Percentiles rank a stretch among this genome's conserved stretches.
Conservation (phyloP, 2,888 invertebrate genomes). For the Philhelius pedissequus region DNA sequence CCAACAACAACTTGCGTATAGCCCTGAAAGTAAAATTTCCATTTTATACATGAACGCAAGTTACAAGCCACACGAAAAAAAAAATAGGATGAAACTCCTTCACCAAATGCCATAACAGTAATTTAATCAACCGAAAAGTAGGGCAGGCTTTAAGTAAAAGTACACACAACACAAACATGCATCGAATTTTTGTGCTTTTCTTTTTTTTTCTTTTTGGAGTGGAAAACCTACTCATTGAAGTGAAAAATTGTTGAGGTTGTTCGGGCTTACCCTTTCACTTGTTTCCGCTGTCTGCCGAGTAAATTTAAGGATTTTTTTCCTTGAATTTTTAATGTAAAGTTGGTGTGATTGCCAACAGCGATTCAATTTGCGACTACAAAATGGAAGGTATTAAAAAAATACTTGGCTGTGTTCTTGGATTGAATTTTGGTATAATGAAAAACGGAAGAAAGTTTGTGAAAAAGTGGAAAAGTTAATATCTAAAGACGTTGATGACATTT, state of each 20-base stretch:
- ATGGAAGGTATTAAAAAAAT: background rate
- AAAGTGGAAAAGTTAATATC: background rate
- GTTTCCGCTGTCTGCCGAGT: background rate
- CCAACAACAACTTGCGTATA: too few species aligned
- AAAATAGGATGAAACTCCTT: conserved; percentile 13
- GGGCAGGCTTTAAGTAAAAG: conserved; percentile 1
- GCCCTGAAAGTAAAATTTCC: conserved; percentile 22
- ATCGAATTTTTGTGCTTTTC: background rate
- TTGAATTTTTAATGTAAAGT: background rate
- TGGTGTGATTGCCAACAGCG: background rate
- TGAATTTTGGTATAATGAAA: background rate
- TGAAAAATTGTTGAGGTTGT: conserved; percentile 42
- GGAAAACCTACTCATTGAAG: conserved; percentile 16
- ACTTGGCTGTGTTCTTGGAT: background rate
- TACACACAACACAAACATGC: background rate
- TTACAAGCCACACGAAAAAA: background rate
- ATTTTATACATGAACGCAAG: background rate
- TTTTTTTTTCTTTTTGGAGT: background rate
- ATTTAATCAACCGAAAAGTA: conserved; percentile 38
- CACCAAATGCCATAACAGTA: background rate
- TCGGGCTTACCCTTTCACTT: conserved; percentile 28
- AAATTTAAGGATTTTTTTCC: background rate
- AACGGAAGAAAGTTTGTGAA: background rate
- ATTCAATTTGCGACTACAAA: background rate
- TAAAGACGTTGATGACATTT: too few species aligned